These are phyloP conservation scores for Carposina sasakii DNA, from an alignment of 1,140 invertebrate species.

Conservation along the genomic window DNA sequence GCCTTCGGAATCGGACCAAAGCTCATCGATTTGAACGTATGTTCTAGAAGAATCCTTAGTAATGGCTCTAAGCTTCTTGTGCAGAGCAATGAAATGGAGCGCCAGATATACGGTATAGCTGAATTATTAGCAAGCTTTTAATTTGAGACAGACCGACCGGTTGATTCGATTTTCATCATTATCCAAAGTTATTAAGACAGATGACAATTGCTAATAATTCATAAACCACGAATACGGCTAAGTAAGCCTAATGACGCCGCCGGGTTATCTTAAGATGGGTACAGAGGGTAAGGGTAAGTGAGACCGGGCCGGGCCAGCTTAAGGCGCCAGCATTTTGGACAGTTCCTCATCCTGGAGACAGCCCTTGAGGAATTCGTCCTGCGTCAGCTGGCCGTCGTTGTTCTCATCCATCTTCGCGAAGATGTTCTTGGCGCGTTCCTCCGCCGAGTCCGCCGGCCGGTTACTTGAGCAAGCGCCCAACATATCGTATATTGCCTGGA, in stretches of 20 bases:
- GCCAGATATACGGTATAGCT: too few species aligned
- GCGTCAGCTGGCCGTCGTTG: constrained; percentile 97
- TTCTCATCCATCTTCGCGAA: constrained; percentile 99
- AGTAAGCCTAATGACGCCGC: constrained; percentile 36
- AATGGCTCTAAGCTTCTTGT: too few species aligned
- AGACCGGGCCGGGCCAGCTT: constrained; percentile 58
- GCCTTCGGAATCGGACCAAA: too few species aligned
- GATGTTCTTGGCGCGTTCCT: constrained; percentile 97
- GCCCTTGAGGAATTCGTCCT: constrained; percentile 99
- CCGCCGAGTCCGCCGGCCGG: constrained; percentile 91
- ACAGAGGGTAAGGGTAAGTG: constrained; percentile 29
- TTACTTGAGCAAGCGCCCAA: constrained; percentile 95
- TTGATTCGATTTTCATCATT: too few species aligned
- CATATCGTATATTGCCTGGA: constrained; percentile 99
- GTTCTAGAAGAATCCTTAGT: too few species aligned
- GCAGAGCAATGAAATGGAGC: too few species aligned
- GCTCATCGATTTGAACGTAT: too few species aligned
- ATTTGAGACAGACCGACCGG: too few species aligned
- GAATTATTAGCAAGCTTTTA: too few species aligned
- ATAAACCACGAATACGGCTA: too few species aligned
- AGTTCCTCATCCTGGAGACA: constrained; percentile 98
- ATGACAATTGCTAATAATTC: too few species aligned
- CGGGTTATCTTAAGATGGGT: constrained; percentile 40
- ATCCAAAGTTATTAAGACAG: too few species aligned
- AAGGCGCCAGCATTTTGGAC: constrained; percentile 95